Percentiles rank a stretch among this genome's conserved stretches.
These are phyloP conservation scores for Temnothorax nylanderi DNA, from an alignment of 1,140 invertebrate species.

Conservation along the genomic window DNA sequence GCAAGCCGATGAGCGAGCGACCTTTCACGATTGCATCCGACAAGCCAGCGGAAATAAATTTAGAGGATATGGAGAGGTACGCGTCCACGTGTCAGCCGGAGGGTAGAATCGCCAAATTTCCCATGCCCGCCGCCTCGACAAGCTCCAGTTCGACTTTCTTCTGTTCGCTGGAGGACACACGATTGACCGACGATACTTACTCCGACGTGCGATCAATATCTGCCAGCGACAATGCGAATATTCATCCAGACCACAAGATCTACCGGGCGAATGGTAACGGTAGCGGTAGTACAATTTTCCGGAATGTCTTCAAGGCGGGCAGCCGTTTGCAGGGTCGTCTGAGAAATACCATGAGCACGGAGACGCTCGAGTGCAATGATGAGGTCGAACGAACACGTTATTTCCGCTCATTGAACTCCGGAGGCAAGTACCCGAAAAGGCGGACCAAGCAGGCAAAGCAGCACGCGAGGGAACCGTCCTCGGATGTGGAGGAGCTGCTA, in stretches of 20 bases:
- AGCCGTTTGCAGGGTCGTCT: slow-evolving; percentile 80
- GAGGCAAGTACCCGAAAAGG: slow-evolving; percentile 70
- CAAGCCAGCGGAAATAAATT: slow-evolving; percentile 84
- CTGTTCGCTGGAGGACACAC: slow-evolving; percentile 84
- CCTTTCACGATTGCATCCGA: slow-evolving; percentile 91
- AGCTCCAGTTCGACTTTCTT: slow-evolving; percentile 79
- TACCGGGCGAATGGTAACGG: slow-evolving; percentile 86
- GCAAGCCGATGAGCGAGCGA: slow-evolving; percentile 85
- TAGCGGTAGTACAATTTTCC: slow-evolving; percentile 70
- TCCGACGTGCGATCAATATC: slow-evolving; percentile 80
- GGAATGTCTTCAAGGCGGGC: slow-evolving; percentile 81
- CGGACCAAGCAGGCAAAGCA: slow-evolving; percentile 76
- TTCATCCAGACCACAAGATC: slow-evolving; percentile 92
- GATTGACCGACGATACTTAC: slow-evolving; percentile 83
- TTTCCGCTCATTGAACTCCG: slow-evolving; percentile 73
- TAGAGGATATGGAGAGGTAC: slow-evolving; percentile 87
- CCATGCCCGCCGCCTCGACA: slow-evolving; percentile 72
- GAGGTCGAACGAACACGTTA: slow-evolving; percentile 79
- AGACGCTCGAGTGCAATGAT: slow-evolving; percentile 83
- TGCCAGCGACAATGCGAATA: slow-evolving; percentile 81
- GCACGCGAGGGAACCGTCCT: slow-evolving; percentile 75
- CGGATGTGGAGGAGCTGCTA: slow-evolving; percentile 80
- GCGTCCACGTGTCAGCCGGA: slow-evolving; percentile 85
- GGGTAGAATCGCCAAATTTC: slow-evolving; percentile 83
- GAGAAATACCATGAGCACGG: slow-evolving; percentile 81